A percentile compares a stretch with the other conserved stretches of the same genome.
Conservation (phyloP, 2,888 invertebrate genomes). For the Hoplodrina blanda region DNA sequence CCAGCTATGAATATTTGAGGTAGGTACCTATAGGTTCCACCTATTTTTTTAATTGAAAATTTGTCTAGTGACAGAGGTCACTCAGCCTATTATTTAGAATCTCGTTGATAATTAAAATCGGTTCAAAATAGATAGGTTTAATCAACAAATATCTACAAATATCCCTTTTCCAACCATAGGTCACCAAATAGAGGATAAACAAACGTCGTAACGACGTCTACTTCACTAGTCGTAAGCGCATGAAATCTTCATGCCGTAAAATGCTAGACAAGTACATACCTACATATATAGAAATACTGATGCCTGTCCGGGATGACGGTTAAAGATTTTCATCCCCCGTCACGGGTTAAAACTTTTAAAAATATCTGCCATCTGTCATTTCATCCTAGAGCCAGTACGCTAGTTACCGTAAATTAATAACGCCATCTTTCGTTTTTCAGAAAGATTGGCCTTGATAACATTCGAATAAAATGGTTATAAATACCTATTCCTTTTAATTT, state of each 20-base stretch:
- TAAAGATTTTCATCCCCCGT: not conserved
- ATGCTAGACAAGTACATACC: no score
- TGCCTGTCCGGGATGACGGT: not conserved
- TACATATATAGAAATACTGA: no score
- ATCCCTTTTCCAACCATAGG: no score
- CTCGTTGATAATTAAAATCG: conserved; percentile 4
- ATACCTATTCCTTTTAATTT: not conserved
- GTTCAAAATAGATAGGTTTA: not conserved
- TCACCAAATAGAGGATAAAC: no score
- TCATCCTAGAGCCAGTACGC: not conserved
- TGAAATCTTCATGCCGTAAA: no score
- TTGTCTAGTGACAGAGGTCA: conserved; percentile 8
- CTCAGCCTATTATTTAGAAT: conserved; percentile 3
- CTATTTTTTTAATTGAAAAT: no score
- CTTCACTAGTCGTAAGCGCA: no score
- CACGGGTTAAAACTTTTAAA: not conserved
- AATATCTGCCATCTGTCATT: conserved; percentile 36
- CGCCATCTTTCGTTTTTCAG: conserved; percentile 30
- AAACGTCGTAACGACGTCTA: no score
- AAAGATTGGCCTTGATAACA: not conserved
- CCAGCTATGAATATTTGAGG: no score
- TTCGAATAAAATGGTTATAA: not conserved
- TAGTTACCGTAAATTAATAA: not conserved
- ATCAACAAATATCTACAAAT: not conserved
- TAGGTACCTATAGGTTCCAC: not conserved